Conservation (phyloP, 2,113 vertebrate species). For the Cyphotilapia sp. region DNA sequence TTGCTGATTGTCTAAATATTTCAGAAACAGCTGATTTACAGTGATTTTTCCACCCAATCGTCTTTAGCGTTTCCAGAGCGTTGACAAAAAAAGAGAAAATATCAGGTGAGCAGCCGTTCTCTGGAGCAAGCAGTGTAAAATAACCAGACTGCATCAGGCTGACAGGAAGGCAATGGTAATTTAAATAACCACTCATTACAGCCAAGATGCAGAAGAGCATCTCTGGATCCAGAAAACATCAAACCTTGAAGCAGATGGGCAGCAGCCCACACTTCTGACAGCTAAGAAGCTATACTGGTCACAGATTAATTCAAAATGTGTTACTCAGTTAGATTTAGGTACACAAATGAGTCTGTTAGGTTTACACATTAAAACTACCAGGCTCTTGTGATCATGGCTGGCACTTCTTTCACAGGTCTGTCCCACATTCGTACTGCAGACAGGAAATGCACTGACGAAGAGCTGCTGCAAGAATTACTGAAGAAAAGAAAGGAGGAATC, state of each 20-base stretch:
- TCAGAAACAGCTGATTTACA: neutral
- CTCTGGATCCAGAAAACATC: neutral
- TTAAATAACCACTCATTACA: neutral
- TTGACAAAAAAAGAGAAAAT: neutral
- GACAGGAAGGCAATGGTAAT: neutral
- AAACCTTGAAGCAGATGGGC: neutral
- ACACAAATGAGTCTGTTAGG: neutral
- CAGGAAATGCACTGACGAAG: neutral
- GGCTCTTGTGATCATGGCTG: neutral
- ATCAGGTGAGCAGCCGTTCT: neutral
- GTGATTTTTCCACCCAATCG: fast-evolving
- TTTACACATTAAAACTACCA: neutral
- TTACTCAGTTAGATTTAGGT: neutral
- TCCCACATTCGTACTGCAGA: neutral
- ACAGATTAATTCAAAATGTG: neutral
- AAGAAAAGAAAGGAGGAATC: neutral
- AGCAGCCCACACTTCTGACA: neutral
- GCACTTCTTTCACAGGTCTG: neutral
- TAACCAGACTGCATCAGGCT: neutral
- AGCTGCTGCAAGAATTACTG: neutral
- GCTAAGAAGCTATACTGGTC: neutral
- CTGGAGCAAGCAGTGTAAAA: neutral
- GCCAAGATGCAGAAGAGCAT: neutral
- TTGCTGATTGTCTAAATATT: neutral
- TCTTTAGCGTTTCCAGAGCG: neutral